These are phyloP conservation scores for Danio tinwini DNA, from an alignment of 2,797 vertebrate genomes.

Conservation along the genomic window DNA sequence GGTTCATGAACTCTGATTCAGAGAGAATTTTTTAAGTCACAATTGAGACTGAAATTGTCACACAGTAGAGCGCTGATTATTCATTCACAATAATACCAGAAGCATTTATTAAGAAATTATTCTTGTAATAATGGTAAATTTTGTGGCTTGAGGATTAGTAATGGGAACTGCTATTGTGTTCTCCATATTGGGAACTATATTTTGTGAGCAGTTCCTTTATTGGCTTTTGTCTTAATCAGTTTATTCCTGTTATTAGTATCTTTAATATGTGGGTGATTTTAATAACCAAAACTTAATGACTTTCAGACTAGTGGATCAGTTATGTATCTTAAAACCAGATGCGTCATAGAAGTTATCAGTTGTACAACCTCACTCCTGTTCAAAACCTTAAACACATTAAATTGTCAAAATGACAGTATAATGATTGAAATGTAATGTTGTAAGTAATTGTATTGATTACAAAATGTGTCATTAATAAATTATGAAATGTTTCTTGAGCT, in stretches of 20 bases:
- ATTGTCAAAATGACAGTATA: too few relatives aligned
- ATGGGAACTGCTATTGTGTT: not conserved
- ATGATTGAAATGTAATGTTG: too few relatives aligned
- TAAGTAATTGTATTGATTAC: too few relatives aligned
- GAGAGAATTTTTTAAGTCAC: too few relatives aligned
- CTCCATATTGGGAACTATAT: not conserved
- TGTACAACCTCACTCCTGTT: too few relatives aligned
- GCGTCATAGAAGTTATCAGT: not conserved
- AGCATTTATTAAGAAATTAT: not conserved
- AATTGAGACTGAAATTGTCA: too few relatives aligned
- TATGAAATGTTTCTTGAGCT: too few relatives aligned
- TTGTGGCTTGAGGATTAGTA: not conserved
- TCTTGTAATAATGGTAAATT: not conserved
- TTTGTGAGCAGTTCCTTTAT: constrained; percentile 19
- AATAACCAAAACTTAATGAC: not conserved
- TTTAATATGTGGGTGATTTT: not conserved
- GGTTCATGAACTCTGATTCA: too few relatives aligned
- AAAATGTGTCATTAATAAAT: too few relatives aligned
- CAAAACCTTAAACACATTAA: too few relatives aligned
- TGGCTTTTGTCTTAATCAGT: not conserved
- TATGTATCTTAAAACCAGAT: not conserved
- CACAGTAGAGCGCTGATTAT: not conserved
- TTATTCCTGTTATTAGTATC: not conserved
- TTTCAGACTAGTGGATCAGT: not conserved
- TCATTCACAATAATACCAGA: not conserved